phyloP scores from a whole-genome alignment of 2,113 vertebrate genomes.

The Toxotes jaculatrix region DNA sequence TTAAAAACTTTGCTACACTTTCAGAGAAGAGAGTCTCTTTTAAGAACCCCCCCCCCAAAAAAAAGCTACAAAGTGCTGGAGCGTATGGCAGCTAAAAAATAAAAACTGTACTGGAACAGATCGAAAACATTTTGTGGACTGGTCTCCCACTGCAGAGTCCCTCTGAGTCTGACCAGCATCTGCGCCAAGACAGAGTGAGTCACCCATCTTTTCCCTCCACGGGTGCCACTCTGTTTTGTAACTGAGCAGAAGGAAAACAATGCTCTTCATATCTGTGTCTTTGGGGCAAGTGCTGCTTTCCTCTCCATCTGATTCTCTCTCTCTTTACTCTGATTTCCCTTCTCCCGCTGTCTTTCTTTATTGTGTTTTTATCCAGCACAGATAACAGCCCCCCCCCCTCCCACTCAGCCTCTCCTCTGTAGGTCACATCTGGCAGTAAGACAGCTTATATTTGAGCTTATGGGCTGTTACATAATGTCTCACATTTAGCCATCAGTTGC shows the following conservation, averaged over 20 bases:
- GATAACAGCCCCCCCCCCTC: slow-evolving; percentile 14
- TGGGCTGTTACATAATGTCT: slow-evolving; percentile 23
- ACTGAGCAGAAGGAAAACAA: slow-evolving; percentile 49
- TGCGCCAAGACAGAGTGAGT: slow-evolving; percentile 49
- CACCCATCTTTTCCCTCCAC: slow-evolving; percentile 44
- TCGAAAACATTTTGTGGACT: slow-evolving; percentile 29
- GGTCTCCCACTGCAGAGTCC: slow-evolving; percentile 29
- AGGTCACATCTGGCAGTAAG: slow-evolving; percentile 66
- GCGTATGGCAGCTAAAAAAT: neutral
- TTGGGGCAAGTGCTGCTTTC: slow-evolving; percentile 38
- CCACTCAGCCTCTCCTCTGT: slow-evolving; percentile 10
- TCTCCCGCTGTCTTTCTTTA: neutral
- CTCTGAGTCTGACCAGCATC: slow-evolving; percentile 22
- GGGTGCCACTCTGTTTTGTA: slow-evolving; percentile 41
- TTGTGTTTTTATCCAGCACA: slow-evolving; percentile 1
- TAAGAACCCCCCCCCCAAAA: neutral
- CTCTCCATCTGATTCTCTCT: slow-evolving; percentile 32
- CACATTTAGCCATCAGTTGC: slow-evolving; percentile 18
- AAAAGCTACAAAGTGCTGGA: neutral
- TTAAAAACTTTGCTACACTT: slow-evolving; percentile 13
- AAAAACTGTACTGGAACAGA: slow-evolving; percentile 10
- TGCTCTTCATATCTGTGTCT: slow-evolving; percentile 42
- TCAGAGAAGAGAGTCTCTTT: neutral
- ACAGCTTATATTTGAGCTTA: slow-evolving; percentile 59
- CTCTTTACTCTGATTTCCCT: neutral